Evolutionary conservation across 2,797 vertebrate species (phyloP).

Genomic region (Spinus olivaceus): DNA sequence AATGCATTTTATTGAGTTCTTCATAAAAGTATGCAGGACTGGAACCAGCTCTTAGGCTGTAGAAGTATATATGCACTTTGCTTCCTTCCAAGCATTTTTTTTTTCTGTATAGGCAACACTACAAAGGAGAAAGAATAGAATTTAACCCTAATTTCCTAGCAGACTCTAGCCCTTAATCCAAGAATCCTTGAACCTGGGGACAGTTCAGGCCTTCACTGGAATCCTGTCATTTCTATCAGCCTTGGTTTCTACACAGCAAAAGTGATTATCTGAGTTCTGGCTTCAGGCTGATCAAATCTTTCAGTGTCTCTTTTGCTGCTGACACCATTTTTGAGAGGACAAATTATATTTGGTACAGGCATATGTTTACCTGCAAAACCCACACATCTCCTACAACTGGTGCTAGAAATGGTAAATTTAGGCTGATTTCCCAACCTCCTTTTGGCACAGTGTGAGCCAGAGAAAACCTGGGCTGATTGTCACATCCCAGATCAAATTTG

Average conservation of each 20-base stretch:
- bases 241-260: neutral
- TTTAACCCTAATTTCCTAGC: neutral
- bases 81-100: neutral
- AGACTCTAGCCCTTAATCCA: neutral
- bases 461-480: neutral
- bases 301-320: neutral
- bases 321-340: neutral
- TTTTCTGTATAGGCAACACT: neutral
- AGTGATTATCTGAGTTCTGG: neutral
- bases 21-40: neutral
- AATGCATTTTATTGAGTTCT: conserved; percentile 66
- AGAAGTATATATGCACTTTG: neutral
- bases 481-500: neutral
- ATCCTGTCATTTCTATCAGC: neutral
- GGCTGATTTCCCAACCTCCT: neutral
- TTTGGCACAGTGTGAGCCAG: neutral
- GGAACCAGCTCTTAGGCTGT: neutral
- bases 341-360: neutral
- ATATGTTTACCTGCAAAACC: neutral
- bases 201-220: neutral
- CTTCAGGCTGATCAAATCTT: neutral
- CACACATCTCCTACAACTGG: neutral
- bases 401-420: neutral
- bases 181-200: neutral
- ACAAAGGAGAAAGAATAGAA: neutral